Base-by-base conservation (phyloP, 2,797 vertebrate genomes). In the Channallabes apus region DNA sequence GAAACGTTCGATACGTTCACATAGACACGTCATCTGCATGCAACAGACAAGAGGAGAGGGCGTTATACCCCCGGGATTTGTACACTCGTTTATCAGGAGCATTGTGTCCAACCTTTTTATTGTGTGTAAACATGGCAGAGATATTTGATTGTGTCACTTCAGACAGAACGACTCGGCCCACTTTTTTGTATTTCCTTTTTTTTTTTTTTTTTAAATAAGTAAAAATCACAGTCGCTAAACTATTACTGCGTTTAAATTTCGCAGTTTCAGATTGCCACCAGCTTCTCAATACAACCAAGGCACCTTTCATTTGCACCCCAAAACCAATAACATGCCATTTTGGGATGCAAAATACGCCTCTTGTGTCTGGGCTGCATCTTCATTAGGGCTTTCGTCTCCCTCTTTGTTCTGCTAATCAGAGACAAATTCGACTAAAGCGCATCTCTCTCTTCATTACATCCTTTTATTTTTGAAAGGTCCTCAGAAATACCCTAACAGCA, bases 11-110 rank as follows among this genome's bases (percentile, higher is more conserved):
- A 94, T 90, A 93, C 84, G 93, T 94, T 94, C 94, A 96, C 95
- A 85, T 92, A 94, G 94, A 96, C 94, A 95, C 93, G 91, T 94
- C 88, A 92, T 95, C 94, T 94, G 95, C 95, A 96, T 96, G 95
- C 95, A 95, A 96, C 95, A 95, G 93, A 95, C 93, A 91, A 93
- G 94, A 94, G 92, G 91, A 80, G 87, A 93, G 88, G 93, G 93
- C 88, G 12, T 12, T 54, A 14, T 59, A 62, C 41, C 82, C 84
- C 92, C 93, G 88, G 90, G 90, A 89, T 95, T 95, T 95, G 91
- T 96, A 96, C 95, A 96, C 92, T 92, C 71, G 62, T 84, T 85
- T 56, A 81, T 82, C 87, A 84, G 82, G 84, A 85, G 85, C 69
- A 62, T 86, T 77, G 85, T 87, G 73, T 75, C 54, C 6, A 5